These are phyloP conservation scores for Psix sp. DNA, from an alignment of 1,140 invertebrate genomes.

Conservation along the genomic window DNA sequence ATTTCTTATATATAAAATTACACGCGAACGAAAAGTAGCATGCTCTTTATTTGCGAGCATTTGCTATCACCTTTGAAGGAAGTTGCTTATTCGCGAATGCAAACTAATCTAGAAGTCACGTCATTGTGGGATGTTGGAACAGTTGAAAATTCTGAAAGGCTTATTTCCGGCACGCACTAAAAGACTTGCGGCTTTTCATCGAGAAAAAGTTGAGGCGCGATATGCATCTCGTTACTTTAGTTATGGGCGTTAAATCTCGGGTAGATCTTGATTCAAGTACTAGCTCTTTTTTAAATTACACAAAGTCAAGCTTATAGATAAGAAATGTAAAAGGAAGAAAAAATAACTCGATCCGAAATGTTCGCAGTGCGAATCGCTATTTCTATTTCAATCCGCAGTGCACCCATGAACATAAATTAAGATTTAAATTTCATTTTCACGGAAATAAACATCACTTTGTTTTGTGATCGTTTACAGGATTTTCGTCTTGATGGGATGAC, in stretches of 20 bases:
- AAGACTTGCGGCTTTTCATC: slow-evolving; percentile 17
- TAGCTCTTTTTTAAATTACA: slow-evolving; percentile 34
- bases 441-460: slow-evolving; percentile 23
- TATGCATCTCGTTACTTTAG: slow-evolving; percentile 33
- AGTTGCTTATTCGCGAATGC: slow-evolving; percentile 27
- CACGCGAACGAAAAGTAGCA: too few species aligned
- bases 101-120: slow-evolving; percentile 48
- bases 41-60: too few species aligned
- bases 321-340: neutral
- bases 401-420: slow-evolving; percentile 61
- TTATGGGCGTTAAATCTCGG: slow-evolving; percentile 23
- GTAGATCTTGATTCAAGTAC: slow-evolving; percentile 19
- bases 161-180: slow-evolving; percentile 43
- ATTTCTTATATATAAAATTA: too few species aligned
- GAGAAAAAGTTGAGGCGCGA: slow-evolving; percentile 22
- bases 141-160: slow-evolving; percentile 30
- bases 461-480: slow-evolving; percentile 22
- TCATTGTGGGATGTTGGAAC: slow-evolving; percentile 28
- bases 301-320: slow-evolving; percentile 8
- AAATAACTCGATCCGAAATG: slow-evolving; percentile 6
- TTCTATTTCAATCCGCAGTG: slow-evolving; percentile 48
- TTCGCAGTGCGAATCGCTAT: neutral
- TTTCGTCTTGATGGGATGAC: slow-evolving; percentile 24
- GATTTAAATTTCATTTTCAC: slow-evolving; percentile 63
- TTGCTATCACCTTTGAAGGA: slow-evolving; percentile 18